These are phyloP conservation scores for Tachina grossa DNA, from an alignment of 2,888 invertebrate species.

Conservation along the genomic window DNA sequence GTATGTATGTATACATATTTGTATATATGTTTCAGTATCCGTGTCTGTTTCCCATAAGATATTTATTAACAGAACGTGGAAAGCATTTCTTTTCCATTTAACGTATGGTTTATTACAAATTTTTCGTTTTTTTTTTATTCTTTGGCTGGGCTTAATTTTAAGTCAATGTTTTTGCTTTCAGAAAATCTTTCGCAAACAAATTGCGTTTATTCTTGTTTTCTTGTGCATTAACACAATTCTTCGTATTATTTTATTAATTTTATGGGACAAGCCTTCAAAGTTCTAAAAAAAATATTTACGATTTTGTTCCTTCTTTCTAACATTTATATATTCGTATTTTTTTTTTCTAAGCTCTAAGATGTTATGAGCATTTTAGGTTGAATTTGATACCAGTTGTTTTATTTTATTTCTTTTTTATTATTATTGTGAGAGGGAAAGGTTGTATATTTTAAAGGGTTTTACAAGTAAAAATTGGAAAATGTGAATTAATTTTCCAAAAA, in stretches of 20 bases:
- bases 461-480: background rate
- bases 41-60: background rate
- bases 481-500: background rate
- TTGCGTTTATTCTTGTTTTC: slow-evolving; percentile 26
- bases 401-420: background rate
- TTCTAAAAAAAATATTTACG: slow-evolving; percentile 5
- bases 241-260: slow-evolving; percentile 29
- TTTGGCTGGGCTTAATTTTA: background rate
- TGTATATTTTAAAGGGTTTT: background rate
- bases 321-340: too few species aligned
- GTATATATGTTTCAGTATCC: background rate
- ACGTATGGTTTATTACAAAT: slow-evolving; percentile 47
- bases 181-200: slow-evolving; percentile 33
- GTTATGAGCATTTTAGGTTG: background rate
- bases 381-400: background rate
- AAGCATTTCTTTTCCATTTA: slow-evolving; percentile 42
- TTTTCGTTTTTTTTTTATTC: background rate
- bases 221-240: slow-evolving; percentile 10
- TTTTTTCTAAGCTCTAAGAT: background rate
- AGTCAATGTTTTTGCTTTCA: slow-evolving; percentile 22
- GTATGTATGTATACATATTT: too few species aligned
- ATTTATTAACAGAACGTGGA: slow-evolving; percentile 22
- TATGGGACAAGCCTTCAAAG: slow-evolving; percentile 49
- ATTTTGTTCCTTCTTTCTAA: background rate
- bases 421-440: background rate